Evolutionary conservation across 2,888 invertebrate genomes (phyloP).

Genomic region (Ariolimax columbianus): DNA sequence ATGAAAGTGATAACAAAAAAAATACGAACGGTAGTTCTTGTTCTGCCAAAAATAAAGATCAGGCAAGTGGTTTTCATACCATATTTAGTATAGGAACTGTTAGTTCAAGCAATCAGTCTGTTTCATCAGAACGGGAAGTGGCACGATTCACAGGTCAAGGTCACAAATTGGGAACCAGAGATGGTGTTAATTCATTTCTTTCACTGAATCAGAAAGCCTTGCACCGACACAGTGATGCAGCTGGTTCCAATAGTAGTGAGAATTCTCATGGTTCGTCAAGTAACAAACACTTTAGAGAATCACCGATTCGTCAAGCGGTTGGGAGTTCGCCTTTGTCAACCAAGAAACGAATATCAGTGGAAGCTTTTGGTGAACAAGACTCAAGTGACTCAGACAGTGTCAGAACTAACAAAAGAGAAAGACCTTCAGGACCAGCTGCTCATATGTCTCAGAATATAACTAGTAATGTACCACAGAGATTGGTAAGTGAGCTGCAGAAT

Average conservation of each 20-base stretch:
- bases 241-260: neutral
- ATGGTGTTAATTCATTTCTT: conserved; percentile 32
- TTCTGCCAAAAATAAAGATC: neutral
- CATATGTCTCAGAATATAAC: neutral
- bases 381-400: too few species aligned
- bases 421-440: neutral
- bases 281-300: neutral
- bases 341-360: neutral
- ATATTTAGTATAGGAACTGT: neutral
- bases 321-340: neutral
- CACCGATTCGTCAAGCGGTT: neutral
- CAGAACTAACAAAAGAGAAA: neutral
- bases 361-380: conserved; percentile 33
- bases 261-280: neutral
- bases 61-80: neutral
- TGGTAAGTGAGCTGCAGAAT: too few species aligned
- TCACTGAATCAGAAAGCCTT: conserved; percentile 35
- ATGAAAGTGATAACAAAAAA: neutral
- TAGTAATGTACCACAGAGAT: neutral
- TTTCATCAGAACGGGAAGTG: neutral
- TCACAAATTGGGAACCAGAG: conserved; percentile 36
- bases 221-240: neutral
- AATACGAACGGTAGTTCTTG: neutral
- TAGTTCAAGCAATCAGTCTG: neutral
- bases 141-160: conserved; percentile 44